Percentiles rank a stretch among this genome's conserved stretches.
Conservation (phyloP, 2,888 invertebrate species). For the Homarus gammarus region DNA sequence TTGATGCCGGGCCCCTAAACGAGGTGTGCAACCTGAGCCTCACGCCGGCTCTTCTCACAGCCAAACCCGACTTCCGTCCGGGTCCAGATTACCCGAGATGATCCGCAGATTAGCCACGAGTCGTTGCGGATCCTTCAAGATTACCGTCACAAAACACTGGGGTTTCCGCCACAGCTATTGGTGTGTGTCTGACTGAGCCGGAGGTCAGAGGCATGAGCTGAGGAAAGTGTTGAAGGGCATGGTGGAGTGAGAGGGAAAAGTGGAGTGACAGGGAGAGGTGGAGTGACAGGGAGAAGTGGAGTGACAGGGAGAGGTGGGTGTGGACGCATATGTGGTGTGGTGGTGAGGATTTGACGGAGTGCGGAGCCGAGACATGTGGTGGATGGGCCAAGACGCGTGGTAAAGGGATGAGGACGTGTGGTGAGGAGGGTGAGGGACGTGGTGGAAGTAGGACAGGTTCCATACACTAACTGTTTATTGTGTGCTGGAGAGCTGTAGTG, state of each 20-base stretch:
- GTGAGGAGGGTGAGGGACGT: background rate
- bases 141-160: slow-evolving; percentile 49
- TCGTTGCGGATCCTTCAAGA: slow-evolving; percentile 37
- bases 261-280: background rate
- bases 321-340: too few relatives aligned
- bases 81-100: slow-evolving; percentile 39
- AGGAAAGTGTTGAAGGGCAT: background rate
- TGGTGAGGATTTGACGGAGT: too few relatives aligned
- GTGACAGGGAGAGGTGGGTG: background rate
- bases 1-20: background rate
- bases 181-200: slow-evolving; percentile 11
- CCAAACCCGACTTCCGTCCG: slow-evolving; percentile 41
- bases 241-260: slow-evolving; percentile 11
- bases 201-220: background rate
- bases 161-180: slow-evolving; percentile 1
- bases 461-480: too few relatives aligned
- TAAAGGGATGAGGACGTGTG: background rate
- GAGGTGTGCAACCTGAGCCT: slow-evolving; percentile 22
- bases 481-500: too few relatives aligned
- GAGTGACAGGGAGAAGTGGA: background rate
- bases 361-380: background rate
- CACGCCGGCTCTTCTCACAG: slow-evolving; percentile 1
- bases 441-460: too few relatives aligned
- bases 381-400: background rate
- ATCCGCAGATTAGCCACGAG: slow-evolving; percentile 53